Evolutionary conservation across 2,888 invertebrate species (phyloP), one percentile per base, ranked within the genome.

Genomic region (Paralinhomoeus sp.): DNA sequence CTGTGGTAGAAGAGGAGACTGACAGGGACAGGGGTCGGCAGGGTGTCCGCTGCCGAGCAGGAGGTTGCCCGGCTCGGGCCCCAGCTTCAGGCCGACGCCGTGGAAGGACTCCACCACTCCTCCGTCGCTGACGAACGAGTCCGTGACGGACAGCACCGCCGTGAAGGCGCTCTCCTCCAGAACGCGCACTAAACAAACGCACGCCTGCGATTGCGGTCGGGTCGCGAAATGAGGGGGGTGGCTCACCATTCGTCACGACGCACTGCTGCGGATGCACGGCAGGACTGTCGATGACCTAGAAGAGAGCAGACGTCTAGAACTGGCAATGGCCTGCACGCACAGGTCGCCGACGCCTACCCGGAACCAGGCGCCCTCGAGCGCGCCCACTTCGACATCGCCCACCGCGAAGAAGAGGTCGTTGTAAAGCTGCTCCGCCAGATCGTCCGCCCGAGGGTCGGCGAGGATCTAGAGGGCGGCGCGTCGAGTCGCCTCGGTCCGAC

Each of bases 1-100:
- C 56, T n/a, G n/a, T n/a, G n/a, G n/a, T n/a, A n/a, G n/a, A n/a
- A n/a, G 22, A 22, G 17, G 20, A n/a, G 2, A 47, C 54, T 50
- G 42, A 59, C 59, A 59, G 31, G 59, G 59, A 47, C 59, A 59
- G 20, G 50, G 50, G 46, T 59, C 59, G 17, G 46, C 45, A 9
- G 52, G 49, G 46, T 56, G 55, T 22, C 57, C 57, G 15, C 56
- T 58, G 2, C 50, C 46, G 24, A 60, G 48, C 9, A 60, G 48
- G 1, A 57, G 35, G 20, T 53, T 48, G 21, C 57, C 57, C 13
- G 59, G 55, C 37, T 59, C 59, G 2, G 57, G 55, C n/a, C 59
- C 59, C n/a, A 49, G 44, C 47, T 55, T 53, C 13, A 45, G 47
- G 23, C 56, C 59, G 44, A 49, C 52, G 2, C 57, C 59, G n/a